A percentile compares a stretch with the other conserved stretches of the same genome.
These are phyloP conservation scores for Euzetes globulus DNA, from an alignment of 2,888 invertebrate species.

Conservation along the genomic window DNA sequence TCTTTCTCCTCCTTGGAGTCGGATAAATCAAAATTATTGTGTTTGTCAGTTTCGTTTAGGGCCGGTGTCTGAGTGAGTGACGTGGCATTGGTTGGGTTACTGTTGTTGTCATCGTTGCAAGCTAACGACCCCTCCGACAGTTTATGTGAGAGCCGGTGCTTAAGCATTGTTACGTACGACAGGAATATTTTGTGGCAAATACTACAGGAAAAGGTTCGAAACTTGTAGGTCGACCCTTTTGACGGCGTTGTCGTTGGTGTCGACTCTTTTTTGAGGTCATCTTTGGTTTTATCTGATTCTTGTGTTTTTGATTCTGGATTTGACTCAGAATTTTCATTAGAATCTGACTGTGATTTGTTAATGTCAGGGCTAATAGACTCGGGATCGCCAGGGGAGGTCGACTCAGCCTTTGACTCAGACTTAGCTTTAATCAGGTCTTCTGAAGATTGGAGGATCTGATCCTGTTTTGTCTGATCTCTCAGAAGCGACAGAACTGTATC, in stretches of 20 bases:
- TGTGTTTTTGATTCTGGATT: neutral
- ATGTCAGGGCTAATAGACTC: neutral
- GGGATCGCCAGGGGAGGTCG: neutral
- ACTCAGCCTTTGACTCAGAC: neutral
- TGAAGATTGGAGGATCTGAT: slow-evolving; percentile 36
- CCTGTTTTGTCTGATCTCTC: slow-evolving; percentile 38
- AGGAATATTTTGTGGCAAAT: slow-evolving; percentile 40
- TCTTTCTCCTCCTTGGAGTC: neutral
- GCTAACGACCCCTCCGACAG: slow-evolving; percentile 1
- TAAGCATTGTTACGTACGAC: slow-evolving; percentile 36
- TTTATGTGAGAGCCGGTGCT: slow-evolving; percentile 38
- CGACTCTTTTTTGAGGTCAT: neutral
- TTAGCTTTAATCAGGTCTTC: slow-evolving; percentile 21
- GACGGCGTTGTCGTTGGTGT: neutral
- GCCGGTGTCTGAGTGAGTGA: neutral
- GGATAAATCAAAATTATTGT: neutral
- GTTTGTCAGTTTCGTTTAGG: neutral
- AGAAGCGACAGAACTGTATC: slow-evolving; percentile 37
- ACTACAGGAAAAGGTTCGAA: slow-evolving; percentile 37
- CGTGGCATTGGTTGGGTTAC: neutral
- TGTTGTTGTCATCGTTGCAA: neutral
- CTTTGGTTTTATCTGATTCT: neutral
- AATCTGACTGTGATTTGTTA: neutral
- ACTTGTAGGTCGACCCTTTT: neutral
- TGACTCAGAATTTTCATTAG: neutral